Percentiles rank a stretch among this genome's conserved stretches.
Conservation (phyloP, 1,140 invertebrate species). For the Calliphora vicina region DNA sequence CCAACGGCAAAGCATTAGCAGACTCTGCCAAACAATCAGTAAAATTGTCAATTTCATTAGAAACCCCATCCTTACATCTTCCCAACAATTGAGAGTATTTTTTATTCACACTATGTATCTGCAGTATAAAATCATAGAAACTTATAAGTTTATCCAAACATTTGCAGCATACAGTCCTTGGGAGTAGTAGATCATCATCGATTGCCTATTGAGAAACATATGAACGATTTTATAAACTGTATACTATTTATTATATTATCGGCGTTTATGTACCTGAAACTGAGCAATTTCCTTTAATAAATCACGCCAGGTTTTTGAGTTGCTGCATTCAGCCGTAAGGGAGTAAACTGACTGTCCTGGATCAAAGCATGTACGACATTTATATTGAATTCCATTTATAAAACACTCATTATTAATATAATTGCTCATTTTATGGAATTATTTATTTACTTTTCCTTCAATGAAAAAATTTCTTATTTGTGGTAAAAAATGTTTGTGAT, state of each 20-base stretch:
- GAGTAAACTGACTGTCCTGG: not conserved
- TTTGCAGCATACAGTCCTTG: not conserved
- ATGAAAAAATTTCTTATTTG: too few relatives aligned
- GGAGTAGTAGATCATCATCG: not conserved
- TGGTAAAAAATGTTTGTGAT: too few relatives aligned
- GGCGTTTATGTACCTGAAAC: too few relatives aligned
- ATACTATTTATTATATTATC: too few relatives aligned
- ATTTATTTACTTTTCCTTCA: conserved; percentile 18
- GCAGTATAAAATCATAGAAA: not conserved
- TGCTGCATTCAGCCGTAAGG: not conserved
- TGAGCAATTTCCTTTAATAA: not conserved
- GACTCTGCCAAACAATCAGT: not conserved
- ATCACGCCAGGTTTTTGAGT: not conserved
- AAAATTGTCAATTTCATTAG: not conserved
- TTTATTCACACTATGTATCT: not conserved
- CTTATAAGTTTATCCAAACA: not conserved
- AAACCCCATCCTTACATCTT: not conserved
- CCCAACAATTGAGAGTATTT: not conserved
- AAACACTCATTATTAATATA: not conserved
- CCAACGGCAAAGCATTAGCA: not conserved
- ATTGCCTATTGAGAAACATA: not conserved
- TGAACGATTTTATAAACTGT: too few relatives aligned
- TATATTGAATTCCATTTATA: not conserved
- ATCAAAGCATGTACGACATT: not conserved
- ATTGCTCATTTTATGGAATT: not conserved